Conservation (phyloP, 2,797 vertebrate genomes). For the Gallirallus australis region DNA sequence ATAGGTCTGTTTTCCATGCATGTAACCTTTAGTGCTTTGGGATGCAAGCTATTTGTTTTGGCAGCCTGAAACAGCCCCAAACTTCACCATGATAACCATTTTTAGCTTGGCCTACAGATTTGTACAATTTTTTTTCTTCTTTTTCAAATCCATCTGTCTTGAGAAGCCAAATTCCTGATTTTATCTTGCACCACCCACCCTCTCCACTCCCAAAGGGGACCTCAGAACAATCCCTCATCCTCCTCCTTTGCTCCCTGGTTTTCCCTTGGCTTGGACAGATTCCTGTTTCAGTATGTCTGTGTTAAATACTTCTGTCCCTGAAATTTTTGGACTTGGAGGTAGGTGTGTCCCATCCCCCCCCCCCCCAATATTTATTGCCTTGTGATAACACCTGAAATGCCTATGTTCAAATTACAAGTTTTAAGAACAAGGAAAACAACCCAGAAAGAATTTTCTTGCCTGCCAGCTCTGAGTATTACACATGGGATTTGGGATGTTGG, state of each 20-base stretch:
- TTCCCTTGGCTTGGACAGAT: neutral
- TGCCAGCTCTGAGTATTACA: neutral
- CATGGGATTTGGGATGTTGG: neutral
- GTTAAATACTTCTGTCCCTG: neutral
- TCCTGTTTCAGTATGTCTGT: neutral
- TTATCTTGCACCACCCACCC: conserved; percentile 46
- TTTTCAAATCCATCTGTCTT: conserved; percentile 43
- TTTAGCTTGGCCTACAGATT: conserved; percentile 44
- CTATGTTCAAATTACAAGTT: neutral
- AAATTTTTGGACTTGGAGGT: neutral
- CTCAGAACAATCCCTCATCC: neutral
- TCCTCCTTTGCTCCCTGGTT: neutral
- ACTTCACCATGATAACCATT: conserved; percentile 64
- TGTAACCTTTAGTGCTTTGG: conserved; percentile 67
- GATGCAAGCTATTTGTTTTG: conserved; percentile 47
- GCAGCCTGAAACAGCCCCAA: conserved; percentile 30
- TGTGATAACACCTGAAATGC: neutral
- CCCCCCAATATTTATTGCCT: neutral
- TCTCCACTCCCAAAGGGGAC: conserved; percentile 10
- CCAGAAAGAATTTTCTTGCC: neutral
- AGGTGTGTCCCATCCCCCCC: neutral
- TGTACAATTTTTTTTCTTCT: neutral
- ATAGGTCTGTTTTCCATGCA: conserved; percentile 57
- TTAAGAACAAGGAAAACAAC: neutral
- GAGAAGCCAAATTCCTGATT: conserved; percentile 63